These are phyloP conservation scores for Oncorhynchus nerka DNA, from an alignment of 2,113 vertebrate genomes.

Conservation along the genomic window DNA sequence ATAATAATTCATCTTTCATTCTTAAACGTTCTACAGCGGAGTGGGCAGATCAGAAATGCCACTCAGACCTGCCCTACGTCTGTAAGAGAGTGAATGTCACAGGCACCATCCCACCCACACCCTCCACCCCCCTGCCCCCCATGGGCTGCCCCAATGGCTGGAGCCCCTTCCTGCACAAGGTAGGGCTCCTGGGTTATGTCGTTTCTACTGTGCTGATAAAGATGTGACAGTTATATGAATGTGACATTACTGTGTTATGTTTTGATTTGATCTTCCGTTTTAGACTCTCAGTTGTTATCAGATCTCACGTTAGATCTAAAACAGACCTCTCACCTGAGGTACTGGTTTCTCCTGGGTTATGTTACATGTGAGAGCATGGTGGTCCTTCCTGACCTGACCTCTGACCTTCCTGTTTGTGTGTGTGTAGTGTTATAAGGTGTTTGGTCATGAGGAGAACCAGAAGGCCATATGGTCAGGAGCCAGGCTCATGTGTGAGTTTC, in stretches of 20 bases:
- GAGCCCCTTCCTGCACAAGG: constrained; percentile 87
- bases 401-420: background rate
- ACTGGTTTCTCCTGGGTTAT: background rate
- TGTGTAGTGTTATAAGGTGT: constrained; percentile 85
- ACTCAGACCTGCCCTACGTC: constrained; percentile 86
- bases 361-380: background rate
- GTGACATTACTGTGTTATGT: background rate
- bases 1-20: background rate
- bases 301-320: too few relatives aligned
- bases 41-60: constrained; percentile 91
- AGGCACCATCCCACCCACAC: constrained; percentile 70
- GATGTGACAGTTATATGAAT: background rate
- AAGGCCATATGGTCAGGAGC: constrained; percentile 87
- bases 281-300: background rate
- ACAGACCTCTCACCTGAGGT: too few relatives aligned
- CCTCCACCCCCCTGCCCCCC: constrained; percentile 42
- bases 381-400: background rate
- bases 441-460: constrained; percentile 72
- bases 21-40: constrained; percentile 70
- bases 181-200: constrained; percentile 37
- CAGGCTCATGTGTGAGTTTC: constrained; percentile 80
- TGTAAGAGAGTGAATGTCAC: constrained; percentile 89
- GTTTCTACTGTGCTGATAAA: background rate
- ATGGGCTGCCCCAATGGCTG: constrained; percentile 85
- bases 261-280: background rate